phyloP scores from a whole-genome alignment of 2,113 vertebrate genomes.

The Ptyas mucosa region DNA sequence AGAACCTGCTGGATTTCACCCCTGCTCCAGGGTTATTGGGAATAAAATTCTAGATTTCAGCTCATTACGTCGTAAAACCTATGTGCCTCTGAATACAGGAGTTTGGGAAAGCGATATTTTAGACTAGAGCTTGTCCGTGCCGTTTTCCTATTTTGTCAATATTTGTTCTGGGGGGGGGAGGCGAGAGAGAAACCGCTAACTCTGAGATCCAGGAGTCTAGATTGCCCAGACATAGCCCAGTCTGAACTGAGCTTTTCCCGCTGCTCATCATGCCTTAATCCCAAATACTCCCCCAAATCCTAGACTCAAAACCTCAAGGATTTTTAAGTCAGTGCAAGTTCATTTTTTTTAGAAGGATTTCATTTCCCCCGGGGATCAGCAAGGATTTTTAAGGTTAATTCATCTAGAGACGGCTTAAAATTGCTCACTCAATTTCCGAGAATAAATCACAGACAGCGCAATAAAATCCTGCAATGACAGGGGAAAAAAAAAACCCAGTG shows the following conservation, averaged over 20 bases:
- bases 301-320: not conserved
- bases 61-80: no score
- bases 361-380: not conserved
- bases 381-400: not conserved
- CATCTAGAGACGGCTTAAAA: not conserved
- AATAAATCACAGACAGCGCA: not conserved
- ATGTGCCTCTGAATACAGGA: not conserved
- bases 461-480: not conserved
- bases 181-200: no score
- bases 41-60: not conserved
- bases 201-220: no score
- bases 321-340: not conserved
- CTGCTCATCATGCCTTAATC: not conserved
- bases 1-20: no score
- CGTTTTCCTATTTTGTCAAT: not conserved
- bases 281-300: not conserved
- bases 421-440: not conserved
- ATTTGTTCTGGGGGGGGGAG: not conserved
- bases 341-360: not conserved
- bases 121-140: not conserved
- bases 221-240: not conserved
- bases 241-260: not conserved
- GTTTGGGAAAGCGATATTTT: not conserved
- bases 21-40: not conserved
- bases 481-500: not conserved